Percentiles rank a stretch among this genome's conserved stretches.
Conservation (phyloP, 2,888 invertebrate genomes). For the Orthosia gracilis region DNA sequence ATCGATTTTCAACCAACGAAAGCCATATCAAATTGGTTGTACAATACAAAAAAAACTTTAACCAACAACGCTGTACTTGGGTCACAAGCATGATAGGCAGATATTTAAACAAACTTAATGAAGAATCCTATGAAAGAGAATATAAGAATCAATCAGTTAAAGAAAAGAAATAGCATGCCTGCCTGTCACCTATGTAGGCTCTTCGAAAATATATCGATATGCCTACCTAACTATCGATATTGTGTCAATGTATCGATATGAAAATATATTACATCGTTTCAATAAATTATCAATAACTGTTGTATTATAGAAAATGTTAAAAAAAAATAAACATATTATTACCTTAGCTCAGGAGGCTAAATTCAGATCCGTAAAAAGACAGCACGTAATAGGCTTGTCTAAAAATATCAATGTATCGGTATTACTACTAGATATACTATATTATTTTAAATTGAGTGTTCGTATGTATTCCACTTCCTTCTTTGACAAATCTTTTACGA, state of each 20-base stretch:
- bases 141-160: constrained; percentile 43
- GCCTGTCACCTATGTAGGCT: constrained; percentile 47
- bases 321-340: too few relatives aligned
- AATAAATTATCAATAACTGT: too few relatives aligned
- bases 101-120: constrained; percentile 46
- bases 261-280: too few relatives aligned
- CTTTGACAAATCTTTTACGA: too few relatives aligned
- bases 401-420: too few relatives aligned
- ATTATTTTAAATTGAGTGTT: too few relatives aligned
- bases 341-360: too few relatives aligned
- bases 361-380: too few relatives aligned
- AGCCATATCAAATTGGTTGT: constrained; percentile 12
- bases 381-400: too few relatives aligned
- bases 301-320: too few relatives aligned
- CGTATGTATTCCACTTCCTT: too few relatives aligned
- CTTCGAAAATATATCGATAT: not conserved
- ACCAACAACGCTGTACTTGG: constrained; percentile 8
- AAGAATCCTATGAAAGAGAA: constrained; percentile 44
- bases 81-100: constrained; percentile 29
- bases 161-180: constrained; percentile 35
- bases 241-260: not conserved
- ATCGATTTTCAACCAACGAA: constrained; percentile 23
- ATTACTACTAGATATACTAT: too few relatives aligned
- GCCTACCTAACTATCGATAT: not conserved
- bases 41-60: constrained; percentile 8